These are phyloP conservation scores for Ceratoteleas bidentatus DNA, from an alignment of 1,140 invertebrate genomes.

Conservation along the genomic window DNA sequence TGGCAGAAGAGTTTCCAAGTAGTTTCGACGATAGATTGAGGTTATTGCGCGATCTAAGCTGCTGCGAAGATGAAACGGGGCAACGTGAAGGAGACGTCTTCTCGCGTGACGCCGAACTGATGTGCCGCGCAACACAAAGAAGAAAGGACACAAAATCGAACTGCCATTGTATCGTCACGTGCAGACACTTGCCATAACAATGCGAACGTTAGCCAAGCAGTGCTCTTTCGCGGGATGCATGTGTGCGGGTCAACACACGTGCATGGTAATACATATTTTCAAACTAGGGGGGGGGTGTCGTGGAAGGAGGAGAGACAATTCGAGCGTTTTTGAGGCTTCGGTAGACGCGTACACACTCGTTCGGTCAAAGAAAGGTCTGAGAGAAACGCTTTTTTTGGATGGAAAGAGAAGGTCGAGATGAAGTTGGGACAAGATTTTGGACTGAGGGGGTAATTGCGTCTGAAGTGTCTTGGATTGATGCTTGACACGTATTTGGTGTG, in stretches of 20 bases:
- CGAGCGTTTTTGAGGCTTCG: too few species aligned
- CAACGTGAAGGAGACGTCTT: slow-evolving; percentile 56
- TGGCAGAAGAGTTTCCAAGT: slow-evolving; percentile 58
- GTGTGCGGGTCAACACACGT: slow-evolving; percentile 1
- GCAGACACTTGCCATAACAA: slow-evolving; percentile 75
- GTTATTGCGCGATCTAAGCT: slow-evolving; percentile 73
- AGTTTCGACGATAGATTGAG: slow-evolving; percentile 69
- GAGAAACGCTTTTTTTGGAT: too few species aligned
- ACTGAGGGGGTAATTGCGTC: too few species aligned
- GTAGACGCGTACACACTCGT: too few species aligned
- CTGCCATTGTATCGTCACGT: slow-evolving; percentile 78
- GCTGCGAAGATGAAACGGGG: slow-evolving; percentile 64
- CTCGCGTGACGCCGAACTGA: slow-evolving; percentile 48
- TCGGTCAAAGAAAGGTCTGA: too few species aligned
- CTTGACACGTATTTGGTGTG: too few species aligned
- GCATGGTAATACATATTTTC: slow-evolving; percentile 13
- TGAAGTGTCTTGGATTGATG: too few species aligned
- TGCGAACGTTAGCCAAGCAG: slow-evolving; percentile 66
- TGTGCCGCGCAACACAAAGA: slow-evolving; percentile 47
- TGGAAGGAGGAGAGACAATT: too few species aligned
- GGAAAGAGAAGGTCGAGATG: too few species aligned
- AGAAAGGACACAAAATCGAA: slow-evolving; percentile 73
- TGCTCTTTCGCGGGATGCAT: slow-evolving; percentile 44
- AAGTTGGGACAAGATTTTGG: too few species aligned
- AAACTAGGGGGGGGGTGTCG: too few species aligned